Evolutionary conservation across 2,113 vertebrate species (phyloP).

Genomic region (Columba livia): DNA sequence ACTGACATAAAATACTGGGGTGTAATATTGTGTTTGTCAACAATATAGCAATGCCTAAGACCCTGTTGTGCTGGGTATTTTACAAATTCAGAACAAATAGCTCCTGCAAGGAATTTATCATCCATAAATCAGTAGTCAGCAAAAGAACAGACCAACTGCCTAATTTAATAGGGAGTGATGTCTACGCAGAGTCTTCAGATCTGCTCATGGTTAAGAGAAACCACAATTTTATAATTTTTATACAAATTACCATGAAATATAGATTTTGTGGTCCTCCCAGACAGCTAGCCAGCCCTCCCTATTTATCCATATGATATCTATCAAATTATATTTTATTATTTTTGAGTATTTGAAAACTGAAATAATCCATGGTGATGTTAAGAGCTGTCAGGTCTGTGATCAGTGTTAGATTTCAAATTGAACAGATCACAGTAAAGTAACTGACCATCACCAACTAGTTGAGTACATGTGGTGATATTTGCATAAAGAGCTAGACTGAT

Average conservation of each 20-base stretch:
- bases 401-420: neutral
- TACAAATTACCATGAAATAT: neutral
- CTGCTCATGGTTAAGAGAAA: neutral
- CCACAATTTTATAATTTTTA: neutral
- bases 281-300: neutral
- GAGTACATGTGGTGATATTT: neutral
- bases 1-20: neutral
- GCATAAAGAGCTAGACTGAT: neutral
- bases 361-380: neutral
- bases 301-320: neutral
- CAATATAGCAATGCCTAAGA: neutral
- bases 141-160: neutral
- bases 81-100: neutral
- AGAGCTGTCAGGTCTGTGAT: neutral
- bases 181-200: neutral
- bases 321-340: neutral
- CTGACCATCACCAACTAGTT: fast-evolving
- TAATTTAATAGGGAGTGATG: neutral
- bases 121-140: neutral
- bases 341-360: neutral
- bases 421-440: neutral
- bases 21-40: neutral
- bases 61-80: neutral
- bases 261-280: neutral
- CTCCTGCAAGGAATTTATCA: neutral